Evolutionary conservation across 2,888 invertebrate genomes (phyloP).

Genomic region (Lasius platythorax): DNA sequence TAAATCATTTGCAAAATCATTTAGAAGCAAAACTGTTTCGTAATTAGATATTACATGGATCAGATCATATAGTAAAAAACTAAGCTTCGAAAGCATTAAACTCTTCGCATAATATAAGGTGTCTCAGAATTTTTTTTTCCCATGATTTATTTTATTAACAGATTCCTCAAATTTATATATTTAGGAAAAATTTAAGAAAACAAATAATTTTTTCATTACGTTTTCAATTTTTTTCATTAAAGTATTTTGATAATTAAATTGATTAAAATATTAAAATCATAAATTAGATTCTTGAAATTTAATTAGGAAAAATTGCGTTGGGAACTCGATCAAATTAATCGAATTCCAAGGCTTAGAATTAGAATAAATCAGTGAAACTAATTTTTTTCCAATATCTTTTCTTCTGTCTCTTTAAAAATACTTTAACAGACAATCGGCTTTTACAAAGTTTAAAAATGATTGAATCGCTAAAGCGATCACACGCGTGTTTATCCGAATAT

Average conservation of each 20-base stretch:
- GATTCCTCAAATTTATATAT: background rate
- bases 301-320: background rate
- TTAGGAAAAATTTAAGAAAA: background rate
- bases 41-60: slow-evolving; percentile 23
- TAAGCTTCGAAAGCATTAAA: background rate
- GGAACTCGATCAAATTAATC: background rate
- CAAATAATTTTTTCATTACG: background rate
- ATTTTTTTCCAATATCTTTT: too few relatives aligned
- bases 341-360: too few relatives aligned
- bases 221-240: background rate
- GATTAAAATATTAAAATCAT: background rate
- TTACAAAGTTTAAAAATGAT: background rate
- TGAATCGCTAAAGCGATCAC: background rate
- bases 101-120: background rate
- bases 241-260: background rate
- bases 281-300: too few relatives aligned
- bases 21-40: slow-evolving; percentile 20
- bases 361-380: too few relatives aligned
- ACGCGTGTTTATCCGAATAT: background rate
- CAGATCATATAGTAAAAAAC: slow-evolving; percentile 9
- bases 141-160: slow-evolving; percentile 9
- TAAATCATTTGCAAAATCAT: background rate
- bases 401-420: too few relatives aligned
- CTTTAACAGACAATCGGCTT: too few relatives aligned
- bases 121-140: background rate